Evolutionary conservation across 2,888 invertebrate genomes (phyloP), one percentile per base, ranked within the genome.

Genomic region (Stenichneumon culpator): DNA sequence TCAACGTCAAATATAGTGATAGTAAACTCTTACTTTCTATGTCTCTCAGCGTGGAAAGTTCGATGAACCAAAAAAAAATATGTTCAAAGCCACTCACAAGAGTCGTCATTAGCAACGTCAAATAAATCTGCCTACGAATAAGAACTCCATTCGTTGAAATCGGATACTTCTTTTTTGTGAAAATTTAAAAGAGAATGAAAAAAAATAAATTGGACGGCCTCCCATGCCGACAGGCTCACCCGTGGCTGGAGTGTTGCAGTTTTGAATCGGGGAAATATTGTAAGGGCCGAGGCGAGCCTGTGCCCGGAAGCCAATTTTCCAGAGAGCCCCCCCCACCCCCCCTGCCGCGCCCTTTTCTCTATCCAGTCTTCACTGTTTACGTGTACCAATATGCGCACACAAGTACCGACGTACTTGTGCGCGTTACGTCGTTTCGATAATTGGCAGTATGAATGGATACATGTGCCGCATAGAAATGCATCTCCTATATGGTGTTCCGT

Each of bases 371-470:
- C 22, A 47, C 44, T 36, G 57, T 25, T 47, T 32, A 63, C 19
- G 28, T 22, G 67, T 39, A 57, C 36, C 57, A 25, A 60, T 77
- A 68, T 63, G 36, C 28, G 25, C 52, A 63, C 67, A 54, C 73
- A 52, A 65, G 25, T 44, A 82, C 28, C 60, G 22, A 44, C 57
- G 69, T 81, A 65, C 68, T 63, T 79, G 54, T 44, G 52, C 47
- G 73, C 79, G 87, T 89, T 88, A 88, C 87, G 86, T 87, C 89
- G 89, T 88, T 92, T 90, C 90, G 89, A 88, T 91, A 92, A 91
- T 92, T 90, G 92, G 89, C 88, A 89, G 89, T 88, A 90, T 90
- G 90, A 92, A 91, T 91, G 90, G 89, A 88, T 88, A 81, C 87
- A 79, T 87, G 86, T 80, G 83, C 83, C 77, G 87, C 87, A 89